Base-by-base conservation (phyloP, 1,140 invertebrate genomes). In the Cryptotermes secundus region DNA sequence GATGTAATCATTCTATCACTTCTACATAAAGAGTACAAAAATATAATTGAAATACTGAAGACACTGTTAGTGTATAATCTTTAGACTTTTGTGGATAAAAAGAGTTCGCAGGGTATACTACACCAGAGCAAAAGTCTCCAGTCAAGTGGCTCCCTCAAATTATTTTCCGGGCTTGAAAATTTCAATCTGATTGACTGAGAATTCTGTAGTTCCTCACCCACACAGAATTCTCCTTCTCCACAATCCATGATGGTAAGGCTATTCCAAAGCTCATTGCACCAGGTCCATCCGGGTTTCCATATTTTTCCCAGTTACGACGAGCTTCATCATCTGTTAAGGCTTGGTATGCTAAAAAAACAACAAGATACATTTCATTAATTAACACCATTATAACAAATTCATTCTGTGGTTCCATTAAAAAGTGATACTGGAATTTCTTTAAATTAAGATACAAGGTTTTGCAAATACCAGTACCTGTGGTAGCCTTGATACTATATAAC, bases 201-300 rank as follows among this genome's bases (percentile, higher is more conserved):
- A 19, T 1, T 49, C 45, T 49, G 45, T 22, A 49, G 10, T 72
- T 9, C 4, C 88, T 88, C 88, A 93, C 98, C 97, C 97, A 99
- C 53, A 99, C 94, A 86, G 98, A 99, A 90, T 99, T 99, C 91
- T 99, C 97, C 89, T 99, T 98, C 89, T 99, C 98, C n/a, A 99
- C 97, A 90, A 99, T 99, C 99, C 99, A 99, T 83, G 98, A 99
- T 34, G 99, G 99, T 79, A 99, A 90, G 79, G 99, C 99, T 89
- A 99, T 99, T 86, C 99, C 99, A 93, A 99, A 99, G 87, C 96
- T 97, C 94, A 98, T 99, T 34, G 97, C 98, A 86, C 97, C 98
- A 45, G 99, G 99, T 10, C 99, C 99, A 94, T 99, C 99, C 24
- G 99, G 99, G 93, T 99, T 99, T 59, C 99, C 99, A 93, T 99